phyloP scores from a whole-genome alignment of 2,113 vertebrate genomes.

The Lepisosteus osseus region DNA sequence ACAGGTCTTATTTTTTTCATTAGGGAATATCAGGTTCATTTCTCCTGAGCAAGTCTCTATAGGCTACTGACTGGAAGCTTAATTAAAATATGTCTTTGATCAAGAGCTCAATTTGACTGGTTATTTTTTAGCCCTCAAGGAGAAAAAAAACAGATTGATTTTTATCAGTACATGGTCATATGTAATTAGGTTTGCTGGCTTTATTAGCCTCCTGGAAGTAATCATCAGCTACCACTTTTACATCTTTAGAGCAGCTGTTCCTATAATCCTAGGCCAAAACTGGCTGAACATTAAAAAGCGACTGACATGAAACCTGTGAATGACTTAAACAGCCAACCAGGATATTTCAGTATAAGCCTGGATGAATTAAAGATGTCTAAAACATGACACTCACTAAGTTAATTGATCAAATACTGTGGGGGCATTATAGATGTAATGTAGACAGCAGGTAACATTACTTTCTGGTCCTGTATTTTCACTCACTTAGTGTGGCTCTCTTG shows the following conservation, averaged over 20 bases:
- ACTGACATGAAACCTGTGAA: background rate
- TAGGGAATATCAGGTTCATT: background rate
- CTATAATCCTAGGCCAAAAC: constrained; percentile 25
- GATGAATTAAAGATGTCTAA: no score
- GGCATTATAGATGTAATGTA: no score
- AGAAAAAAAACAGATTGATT: constrained; percentile 26
- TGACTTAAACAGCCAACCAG: no score
- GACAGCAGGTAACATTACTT: no score
- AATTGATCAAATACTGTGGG: no score
- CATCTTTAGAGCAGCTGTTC: constrained; percentile 35
- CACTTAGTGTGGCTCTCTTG: no score
- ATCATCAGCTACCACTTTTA: constrained; percentile 30
- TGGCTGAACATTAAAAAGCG: constrained; percentile 8
- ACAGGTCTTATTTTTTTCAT: no score
- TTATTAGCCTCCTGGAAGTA: constrained; percentile 34
- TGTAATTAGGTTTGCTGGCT: constrained; percentile 30
- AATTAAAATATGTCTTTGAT: constrained; percentile 14
- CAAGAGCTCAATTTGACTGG: background rate
- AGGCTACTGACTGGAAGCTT: constrained; percentile 7
- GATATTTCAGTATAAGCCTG: no score
- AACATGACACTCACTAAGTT: no score
- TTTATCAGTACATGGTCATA: constrained; percentile 25
- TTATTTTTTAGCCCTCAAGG: constrained; percentile 17
- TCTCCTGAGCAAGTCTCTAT: background rate
- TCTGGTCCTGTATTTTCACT: no score